A percentile compares a stretch with the other conserved stretches of the same genome.
These are phyloP conservation scores for Trachythela sp. DNA, from an alignment of 64 coral and sea anemone genomes.

Conservation along the genomic window DNA sequence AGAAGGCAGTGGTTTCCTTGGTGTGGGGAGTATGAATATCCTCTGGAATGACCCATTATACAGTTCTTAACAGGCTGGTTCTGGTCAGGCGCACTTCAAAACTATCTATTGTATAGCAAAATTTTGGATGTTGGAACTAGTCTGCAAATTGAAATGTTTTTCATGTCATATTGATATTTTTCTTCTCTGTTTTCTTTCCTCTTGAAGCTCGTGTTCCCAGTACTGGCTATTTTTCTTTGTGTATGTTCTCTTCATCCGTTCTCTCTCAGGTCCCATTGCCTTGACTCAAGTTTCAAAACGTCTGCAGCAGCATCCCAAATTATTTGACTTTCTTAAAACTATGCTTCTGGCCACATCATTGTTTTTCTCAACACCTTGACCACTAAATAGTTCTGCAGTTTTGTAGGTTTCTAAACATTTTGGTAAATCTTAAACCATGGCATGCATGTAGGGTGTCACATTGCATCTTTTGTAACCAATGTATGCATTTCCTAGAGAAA, in stretches of 20 bases:
- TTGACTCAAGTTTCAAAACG: conserved; percentile 15
- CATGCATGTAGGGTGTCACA: background rate
- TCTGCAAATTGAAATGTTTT: background rate
- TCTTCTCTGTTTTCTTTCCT: background rate
- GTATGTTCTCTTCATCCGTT: background rate
- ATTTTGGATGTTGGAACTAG: background rate
- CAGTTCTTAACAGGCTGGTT: too few species aligned
- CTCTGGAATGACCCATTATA: too few species aligned
- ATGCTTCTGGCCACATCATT: conserved; percentile 40
- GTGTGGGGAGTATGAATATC: too few species aligned
- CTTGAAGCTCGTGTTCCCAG: background rate
- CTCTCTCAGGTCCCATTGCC: conserved; percentile 27
- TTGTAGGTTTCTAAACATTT: conserved; percentile 17
- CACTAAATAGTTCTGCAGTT: conserved; percentile 33
- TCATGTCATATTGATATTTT: background rate
- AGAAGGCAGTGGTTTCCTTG: too few species aligned
- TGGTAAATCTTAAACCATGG: conserved; percentile 9
- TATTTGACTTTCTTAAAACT: conserved; percentile 36
- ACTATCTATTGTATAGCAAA: background rate
- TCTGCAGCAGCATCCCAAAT: conserved; percentile 38
- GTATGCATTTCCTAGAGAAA: background rate
- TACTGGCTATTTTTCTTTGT: background rate
- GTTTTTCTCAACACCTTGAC: conserved; percentile 32
- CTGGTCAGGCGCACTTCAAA: too few species aligned
- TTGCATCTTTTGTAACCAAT: conserved; percentile 16